Percentiles rank a stretch among this genome's conserved stretches.
phyloP scores from a whole-genome alignment of 1,140 invertebrate species.

The Macrotrachela quadricornifera region DNA sequence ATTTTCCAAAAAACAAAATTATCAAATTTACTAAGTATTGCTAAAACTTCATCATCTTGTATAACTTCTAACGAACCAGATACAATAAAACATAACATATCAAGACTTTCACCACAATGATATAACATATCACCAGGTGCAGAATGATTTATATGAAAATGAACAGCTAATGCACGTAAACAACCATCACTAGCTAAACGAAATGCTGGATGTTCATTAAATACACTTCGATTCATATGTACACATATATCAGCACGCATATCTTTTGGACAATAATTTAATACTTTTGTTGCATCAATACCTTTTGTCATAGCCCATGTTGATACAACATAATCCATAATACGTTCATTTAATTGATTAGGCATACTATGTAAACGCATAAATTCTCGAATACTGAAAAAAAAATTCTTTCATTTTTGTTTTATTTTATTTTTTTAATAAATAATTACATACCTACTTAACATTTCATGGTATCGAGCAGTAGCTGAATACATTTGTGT shows the following conservation, averaged over 20 bases:
- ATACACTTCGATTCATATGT: slow-evolving; percentile 95
- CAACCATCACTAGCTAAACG: slow-evolving; percentile 76
- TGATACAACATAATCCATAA: slow-evolving; percentile 99
- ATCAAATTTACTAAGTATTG: slow-evolving; percentile 54
- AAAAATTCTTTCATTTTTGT: too few relatives aligned
- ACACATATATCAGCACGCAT: slow-evolving; percentile 99
- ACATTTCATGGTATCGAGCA: slow-evolving; percentile 97
- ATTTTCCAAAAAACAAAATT: too few relatives aligned
- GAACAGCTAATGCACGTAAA: slow-evolving; percentile 44
- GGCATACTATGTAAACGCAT: slow-evolving; percentile 99
- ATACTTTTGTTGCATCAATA: slow-evolving; percentile 86
- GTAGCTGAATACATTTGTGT: slow-evolving; percentile 99
- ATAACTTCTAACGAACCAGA: slow-evolving; percentile 93
- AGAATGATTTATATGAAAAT: slow-evolving; percentile 64
- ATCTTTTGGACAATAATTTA: slow-evolving; percentile 99
- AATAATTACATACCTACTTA: slow-evolving; percentile 33
- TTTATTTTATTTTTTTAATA: too few relatives aligned
- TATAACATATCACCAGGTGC: slow-evolving; percentile 90
- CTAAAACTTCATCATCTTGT: slow-evolving; percentile 85
- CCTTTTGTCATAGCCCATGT: slow-evolving; percentile 99
- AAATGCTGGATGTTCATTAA: slow-evolving; percentile 98
- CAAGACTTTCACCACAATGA: slow-evolving; percentile 79
- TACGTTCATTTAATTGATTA: slow-evolving; percentile 84
- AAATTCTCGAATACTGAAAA: slow-evolving; percentile 83
- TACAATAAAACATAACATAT: slow-evolving; percentile 84